Percentiles rank a stretch among this genome's conserved stretches.
These are phyloP conservation scores for Centropus bengalensis DNA, from an alignment of 2,113 vertebrate species.

Conservation along the genomic window DNA sequence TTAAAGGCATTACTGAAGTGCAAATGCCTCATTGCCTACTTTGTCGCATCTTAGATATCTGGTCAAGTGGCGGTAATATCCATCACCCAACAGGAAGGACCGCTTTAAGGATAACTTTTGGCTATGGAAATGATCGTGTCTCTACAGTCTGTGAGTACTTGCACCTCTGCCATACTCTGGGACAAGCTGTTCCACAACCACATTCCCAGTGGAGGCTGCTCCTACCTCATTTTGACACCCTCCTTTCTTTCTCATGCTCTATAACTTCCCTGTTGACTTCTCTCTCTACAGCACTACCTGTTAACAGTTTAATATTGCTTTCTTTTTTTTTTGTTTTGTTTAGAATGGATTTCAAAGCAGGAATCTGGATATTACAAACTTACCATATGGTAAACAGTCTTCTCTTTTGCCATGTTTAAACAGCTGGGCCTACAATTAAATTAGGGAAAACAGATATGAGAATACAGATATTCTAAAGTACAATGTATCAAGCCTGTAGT, in stretches of 20 bases:
- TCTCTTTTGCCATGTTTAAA: constrained; percentile 97
- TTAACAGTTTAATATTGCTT: neutral
- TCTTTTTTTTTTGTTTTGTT: neutral
- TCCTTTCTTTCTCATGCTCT: neutral
- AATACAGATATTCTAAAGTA: neutral
- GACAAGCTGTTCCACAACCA: neutral
- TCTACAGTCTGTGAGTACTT: neutral
- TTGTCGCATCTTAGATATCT: neutral
- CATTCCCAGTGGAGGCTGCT: neutral
- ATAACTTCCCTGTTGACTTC: neutral
- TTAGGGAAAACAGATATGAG: neutral
- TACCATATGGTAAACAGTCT: constrained; percentile 92
- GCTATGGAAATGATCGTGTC: neutral
- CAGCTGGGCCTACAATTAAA: constrained; percentile 85
- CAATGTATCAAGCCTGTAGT: neutral
- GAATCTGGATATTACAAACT: constrained; percentile 22
- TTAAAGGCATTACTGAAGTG: neutral
- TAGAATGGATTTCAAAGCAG: neutral
- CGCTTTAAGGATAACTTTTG: neutral
- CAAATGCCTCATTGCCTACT: neutral
- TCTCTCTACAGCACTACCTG: neutral
- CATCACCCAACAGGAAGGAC: neutral
- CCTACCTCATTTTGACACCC: neutral
- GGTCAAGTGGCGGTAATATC: neutral
- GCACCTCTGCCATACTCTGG: neutral